Evolutionary conservation across 2,113 vertebrate species (phyloP).

Genomic region (Asarcornis scutulata): DNA sequence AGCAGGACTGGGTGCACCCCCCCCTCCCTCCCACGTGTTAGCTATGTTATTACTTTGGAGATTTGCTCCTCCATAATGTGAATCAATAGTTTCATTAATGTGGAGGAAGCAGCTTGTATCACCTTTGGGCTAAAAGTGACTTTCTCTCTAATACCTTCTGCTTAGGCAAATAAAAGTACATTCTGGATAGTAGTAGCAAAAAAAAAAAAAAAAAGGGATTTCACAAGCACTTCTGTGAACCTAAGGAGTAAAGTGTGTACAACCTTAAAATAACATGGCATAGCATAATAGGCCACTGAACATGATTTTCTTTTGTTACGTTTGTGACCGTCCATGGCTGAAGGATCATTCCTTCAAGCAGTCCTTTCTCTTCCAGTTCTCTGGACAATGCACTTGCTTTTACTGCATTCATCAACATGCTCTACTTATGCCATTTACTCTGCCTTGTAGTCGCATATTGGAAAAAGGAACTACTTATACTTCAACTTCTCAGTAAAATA

Average conservation of each 20-base stretch:
- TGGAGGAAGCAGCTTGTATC: not conserved
- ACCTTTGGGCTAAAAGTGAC: not conserved
- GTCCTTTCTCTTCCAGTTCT: not conserved
- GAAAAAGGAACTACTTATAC: not conserved
- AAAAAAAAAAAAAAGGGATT: not conserved
- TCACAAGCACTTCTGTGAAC: not conserved
- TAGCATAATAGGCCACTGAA: not conserved
- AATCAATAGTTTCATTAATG: conserved; percentile 9
- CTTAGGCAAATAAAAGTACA: not conserved
- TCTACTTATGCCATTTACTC: not conserved
- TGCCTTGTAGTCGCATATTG: not conserved
- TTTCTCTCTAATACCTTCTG: not conserved
- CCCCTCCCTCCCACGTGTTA: not conserved
- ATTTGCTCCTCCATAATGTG: not conserved
- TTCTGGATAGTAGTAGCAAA: not conserved
- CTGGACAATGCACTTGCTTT: not conserved
- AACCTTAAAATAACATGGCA: not conserved
- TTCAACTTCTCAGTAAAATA: not conserved
- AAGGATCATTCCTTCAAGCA: not conserved
- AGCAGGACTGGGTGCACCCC: not conserved
- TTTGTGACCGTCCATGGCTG: not conserved
- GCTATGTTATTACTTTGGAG: not conserved
- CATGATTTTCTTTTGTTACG: not conserved
- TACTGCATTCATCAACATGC: not conserved
- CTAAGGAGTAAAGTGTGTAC: not conserved